Evolutionary conservation across 2,888 invertebrate genomes (phyloP), one percentile per base, ranked within the genome.

Genomic region (Ceraclea dissimilis): DNA sequence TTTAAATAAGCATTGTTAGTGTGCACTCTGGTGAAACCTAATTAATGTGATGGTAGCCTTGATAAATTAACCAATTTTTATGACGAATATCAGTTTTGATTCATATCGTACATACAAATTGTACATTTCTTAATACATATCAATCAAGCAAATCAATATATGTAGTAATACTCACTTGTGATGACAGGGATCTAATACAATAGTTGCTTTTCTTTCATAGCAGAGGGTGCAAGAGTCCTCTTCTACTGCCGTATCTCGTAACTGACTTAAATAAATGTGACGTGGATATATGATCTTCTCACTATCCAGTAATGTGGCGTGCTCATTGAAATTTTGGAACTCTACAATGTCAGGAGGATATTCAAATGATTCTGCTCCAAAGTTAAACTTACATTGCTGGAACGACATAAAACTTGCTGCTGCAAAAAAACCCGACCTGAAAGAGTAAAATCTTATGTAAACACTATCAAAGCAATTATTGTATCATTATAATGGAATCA

Each of bases 321-420:
- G 49, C 2, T 49, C 49, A 17, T 49, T 49, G 26, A 49, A 49
- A 6, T 6, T 22, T 16, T 19, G 13, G 16, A 81, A 93, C 22
- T 69, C 67, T 22, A 82, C 71, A 65, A 83, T 80, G 2, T 70
- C 70, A 0, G 94, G 93, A 44, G 92, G 86, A 76, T 76, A 86
- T 64, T 76, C 77, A 73, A 94, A 95, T 1, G 88, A 84, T 60
- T 83, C 79, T 59, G 83, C 78, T 53, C 95, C 95, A 72, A 95
- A 95, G 75, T 95, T 95, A 74, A 95, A 95, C 50, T 85, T 80
- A 73, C 93, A 93, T 68, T 94, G 94, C 70, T 96, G 95, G 78
- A 93, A 95, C 60, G 93, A 91, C 94, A 94, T 95, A 71, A 95
- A 94, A 71, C 93, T 94, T 2, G 94, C 95, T 2, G 93, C 95